A percentile compares a stretch with the other conserved stretches of the same genome.
Conservation (phyloP, 2,888 invertebrate genomes). For the Mesodorylaimus sp. region DNA sequence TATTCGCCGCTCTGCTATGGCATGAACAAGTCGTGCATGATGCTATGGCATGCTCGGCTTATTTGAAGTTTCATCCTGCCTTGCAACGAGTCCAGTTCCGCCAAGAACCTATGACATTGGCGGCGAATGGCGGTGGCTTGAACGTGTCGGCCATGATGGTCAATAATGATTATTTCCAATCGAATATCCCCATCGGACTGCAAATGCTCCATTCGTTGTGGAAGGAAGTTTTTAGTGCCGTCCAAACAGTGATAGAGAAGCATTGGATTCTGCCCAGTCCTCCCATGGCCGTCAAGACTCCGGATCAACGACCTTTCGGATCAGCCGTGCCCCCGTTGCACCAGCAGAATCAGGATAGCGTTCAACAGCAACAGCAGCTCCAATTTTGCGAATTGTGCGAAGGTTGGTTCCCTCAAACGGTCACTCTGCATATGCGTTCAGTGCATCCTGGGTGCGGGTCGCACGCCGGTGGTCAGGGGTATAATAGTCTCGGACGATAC, state of each 20-base stretch:
- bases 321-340: neutral
- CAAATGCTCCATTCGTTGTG: conserved; percentile 67
- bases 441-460: conserved; percentile 76
- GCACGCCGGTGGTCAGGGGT: conserved; percentile 65
- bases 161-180: neutral
- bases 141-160: neutral
- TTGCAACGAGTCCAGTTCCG: conserved; percentile 15
- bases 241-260: conserved; percentile 40
- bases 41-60: conserved; percentile 91
- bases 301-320: neutral
- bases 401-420: conserved; percentile 43
- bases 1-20: conserved; percentile 89
- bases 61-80: conserved; percentile 55
- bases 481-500: conserved; percentile 71
- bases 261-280: conserved; percentile 46
- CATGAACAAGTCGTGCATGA: conserved; percentile 93
- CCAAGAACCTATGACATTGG: neutral
- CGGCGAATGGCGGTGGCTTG: neutral
- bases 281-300: conserved; percentile 24
- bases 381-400: conserved; percentile 76
- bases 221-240: conserved; percentile 55
- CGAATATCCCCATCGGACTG: conserved; percentile 56
- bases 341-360: conserved; percentile 11
- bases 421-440: conserved; percentile 75
- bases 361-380: too few relatives aligned